Evolutionary conservation across 2,113 vertebrate species (phyloP).

Genomic region (Xyrauchen texanus): DNA sequence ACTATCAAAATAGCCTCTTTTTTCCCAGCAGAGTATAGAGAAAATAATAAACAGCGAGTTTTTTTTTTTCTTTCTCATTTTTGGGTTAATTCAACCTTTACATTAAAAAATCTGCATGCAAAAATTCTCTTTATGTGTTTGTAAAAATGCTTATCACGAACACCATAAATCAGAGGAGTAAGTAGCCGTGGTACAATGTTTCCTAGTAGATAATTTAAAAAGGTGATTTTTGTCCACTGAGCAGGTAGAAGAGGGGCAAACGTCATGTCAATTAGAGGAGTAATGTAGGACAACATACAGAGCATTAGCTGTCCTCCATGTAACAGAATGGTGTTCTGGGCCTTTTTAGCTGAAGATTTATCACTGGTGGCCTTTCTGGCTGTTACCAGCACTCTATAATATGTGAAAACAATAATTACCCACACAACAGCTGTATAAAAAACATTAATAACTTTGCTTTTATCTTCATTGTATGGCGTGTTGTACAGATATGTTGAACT

Average conservation of each 20-base stretch:
- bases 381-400: constrained; percentile 56
- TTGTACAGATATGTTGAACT: constrained; percentile 18
- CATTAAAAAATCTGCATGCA: constrained; percentile 14
- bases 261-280: constrained; percentile 25
- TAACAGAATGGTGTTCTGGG: constrained; percentile 65
- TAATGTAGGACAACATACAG: constrained; percentile 57
- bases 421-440: constrained; percentile 58
- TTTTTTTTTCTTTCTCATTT: too few species aligned
- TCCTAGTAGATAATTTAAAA: constrained; percentile 50
- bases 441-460: background rate
- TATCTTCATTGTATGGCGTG: constrained; percentile 40
- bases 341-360: constrained; percentile 56
- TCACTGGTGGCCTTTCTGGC: constrained; percentile 42
- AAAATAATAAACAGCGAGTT: too few species aligned
- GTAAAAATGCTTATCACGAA: constrained; percentile 59
- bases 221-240: constrained; percentile 26
- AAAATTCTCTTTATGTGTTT: constrained; percentile 30
- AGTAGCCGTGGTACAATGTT: constrained; percentile 62
- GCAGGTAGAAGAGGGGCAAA: constrained; percentile 13
- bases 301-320: constrained; percentile 63
- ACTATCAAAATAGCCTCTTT: too few species aligned
- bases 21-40: too few species aligned
- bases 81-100: constrained; percentile 2
- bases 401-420: constrained; percentile 61
- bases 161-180: constrained; percentile 65